phyloP scores from a whole-genome alignment of 2,113 vertebrate species.

The Xiphophorus couchianus region DNA sequence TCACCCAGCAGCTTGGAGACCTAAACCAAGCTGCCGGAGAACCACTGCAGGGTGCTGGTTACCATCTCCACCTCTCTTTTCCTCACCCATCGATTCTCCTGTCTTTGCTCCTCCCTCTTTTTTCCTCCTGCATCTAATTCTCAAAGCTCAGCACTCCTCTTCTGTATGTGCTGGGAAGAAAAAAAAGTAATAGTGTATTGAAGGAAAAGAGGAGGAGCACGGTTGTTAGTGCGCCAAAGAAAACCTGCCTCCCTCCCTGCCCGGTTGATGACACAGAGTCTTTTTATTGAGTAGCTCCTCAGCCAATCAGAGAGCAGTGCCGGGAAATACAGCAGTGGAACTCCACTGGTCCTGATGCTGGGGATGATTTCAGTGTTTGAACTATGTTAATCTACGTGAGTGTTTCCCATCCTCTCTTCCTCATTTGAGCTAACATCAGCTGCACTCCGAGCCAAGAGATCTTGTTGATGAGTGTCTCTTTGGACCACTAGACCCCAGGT shows the following conservation, averaged over 20 bases:
- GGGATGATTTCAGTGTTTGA: constrained; percentile 67
- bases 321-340: constrained; percentile 81
- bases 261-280: constrained; percentile 66
- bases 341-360: constrained; percentile 64
- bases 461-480: constrained; percentile 33
- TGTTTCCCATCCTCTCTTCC: constrained; percentile 39
- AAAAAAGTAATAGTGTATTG: constrained; percentile 58
- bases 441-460: constrained; percentile 42
- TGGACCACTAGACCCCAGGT: constrained; percentile 23
- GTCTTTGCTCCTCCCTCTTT: constrained; percentile 4
- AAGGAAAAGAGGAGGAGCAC: constrained; percentile 66
- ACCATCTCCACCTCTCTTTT: constrained; percentile 29
- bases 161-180: constrained; percentile 32
- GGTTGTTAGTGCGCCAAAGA: constrained; percentile 67
- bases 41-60: constrained; percentile 33
- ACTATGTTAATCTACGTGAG: constrained; percentile 60
- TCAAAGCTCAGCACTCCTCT: constrained; percentile 75
- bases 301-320: constrained; percentile 76
- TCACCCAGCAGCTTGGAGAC: constrained; percentile 26
- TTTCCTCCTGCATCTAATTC: constrained; percentile 61
- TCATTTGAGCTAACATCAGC: constrained; percentile 40
- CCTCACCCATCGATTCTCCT: constrained; percentile 36
- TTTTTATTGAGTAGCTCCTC: constrained; percentile 68
- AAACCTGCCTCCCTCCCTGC: constrained; percentile 20
- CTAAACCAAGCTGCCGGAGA: constrained; percentile 23